A percentile compares a stretch with the other conserved stretches of the same genome.
Conservation (phyloP, 2,888 invertebrate genomes). For the Coenonympha glycerion region DNA sequence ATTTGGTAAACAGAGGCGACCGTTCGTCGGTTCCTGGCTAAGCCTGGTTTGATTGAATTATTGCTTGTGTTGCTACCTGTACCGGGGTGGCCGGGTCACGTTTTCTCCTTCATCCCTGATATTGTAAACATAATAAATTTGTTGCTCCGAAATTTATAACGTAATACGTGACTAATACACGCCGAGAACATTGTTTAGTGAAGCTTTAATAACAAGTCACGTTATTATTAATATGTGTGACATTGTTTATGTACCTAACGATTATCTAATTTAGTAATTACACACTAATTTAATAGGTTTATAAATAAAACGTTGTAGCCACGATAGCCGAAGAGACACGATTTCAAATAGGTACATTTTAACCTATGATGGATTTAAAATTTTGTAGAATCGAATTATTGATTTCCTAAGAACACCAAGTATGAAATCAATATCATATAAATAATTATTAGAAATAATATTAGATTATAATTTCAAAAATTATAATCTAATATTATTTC, state of each 20-base stretch:
- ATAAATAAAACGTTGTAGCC: no score
- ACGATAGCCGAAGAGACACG: no score
- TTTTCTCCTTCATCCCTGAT: slow-evolving; percentile 38
- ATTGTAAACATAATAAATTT: slow-evolving; percentile 35
- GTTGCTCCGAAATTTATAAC: slow-evolving; percentile 27
- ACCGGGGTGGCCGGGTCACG: slow-evolving; percentile 50
- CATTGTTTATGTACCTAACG: background rate
- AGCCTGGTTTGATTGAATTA: slow-evolving; percentile 72
- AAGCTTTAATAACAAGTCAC: slow-evolving; percentile 2
- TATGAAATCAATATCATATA: no score
- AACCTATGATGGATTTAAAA: no score
- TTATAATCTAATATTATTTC: no score
- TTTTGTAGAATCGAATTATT: no score
- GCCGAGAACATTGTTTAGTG: slow-evolving; percentile 9
- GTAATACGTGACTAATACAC: slow-evolving; percentile 23
- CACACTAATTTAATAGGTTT: no score
- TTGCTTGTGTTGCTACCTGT: slow-evolving; percentile 58
- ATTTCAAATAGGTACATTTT: no score
- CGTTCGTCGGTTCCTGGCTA: slow-evolving; percentile 36
- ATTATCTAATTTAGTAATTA: no score
- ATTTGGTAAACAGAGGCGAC: slow-evolving; percentile 64
- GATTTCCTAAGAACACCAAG: no score
- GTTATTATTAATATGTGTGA: background rate
- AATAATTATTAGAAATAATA: no score
- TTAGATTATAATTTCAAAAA: background rate